Evolutionary conservation across 2,888 invertebrate genomes (phyloP).

Genomic region (Drosophila paramelanica): DNA sequence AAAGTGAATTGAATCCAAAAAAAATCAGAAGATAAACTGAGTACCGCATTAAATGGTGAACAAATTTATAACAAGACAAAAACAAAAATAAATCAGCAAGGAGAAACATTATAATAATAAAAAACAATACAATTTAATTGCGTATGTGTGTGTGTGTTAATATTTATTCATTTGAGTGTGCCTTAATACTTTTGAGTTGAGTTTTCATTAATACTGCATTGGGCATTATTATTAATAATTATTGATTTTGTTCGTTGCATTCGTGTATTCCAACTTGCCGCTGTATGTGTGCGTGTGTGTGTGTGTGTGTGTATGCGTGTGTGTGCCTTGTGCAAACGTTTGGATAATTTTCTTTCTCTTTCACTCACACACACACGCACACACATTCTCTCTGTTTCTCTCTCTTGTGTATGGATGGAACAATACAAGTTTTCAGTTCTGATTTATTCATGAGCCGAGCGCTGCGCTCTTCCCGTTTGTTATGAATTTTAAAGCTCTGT

Average conservation of each 20-base stretch:
- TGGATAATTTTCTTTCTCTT: conserved; percentile 64
- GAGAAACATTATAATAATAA: conserved; percentile 35
- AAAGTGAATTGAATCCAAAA: conserved; percentile 14
- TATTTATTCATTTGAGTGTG: conserved; percentile 44
- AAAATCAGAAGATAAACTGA: conserved; percentile 24
- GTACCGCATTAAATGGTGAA: conserved; percentile 36
- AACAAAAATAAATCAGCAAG: not conserved
- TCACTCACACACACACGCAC: conserved; percentile 2
- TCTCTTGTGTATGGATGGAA: conserved; percentile 62
- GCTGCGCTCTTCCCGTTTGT: conserved; percentile 29
- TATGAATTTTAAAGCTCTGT: conserved; percentile 65
- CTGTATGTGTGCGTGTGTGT: conserved; percentile 46
- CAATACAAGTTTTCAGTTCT: conserved; percentile 61
- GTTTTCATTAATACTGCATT: conserved; percentile 75
- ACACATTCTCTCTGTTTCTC: not conserved
- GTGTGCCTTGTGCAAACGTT: conserved; percentile 69
- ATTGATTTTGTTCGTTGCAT: conserved; percentile 71
- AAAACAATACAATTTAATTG: conserved; percentile 64
- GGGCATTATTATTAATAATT: conserved; percentile 62
- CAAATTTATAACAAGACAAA: conserved; percentile 61
- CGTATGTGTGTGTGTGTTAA: conserved; percentile 57
- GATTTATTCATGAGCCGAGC: conserved; percentile 67
- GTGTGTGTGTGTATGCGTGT: conserved; percentile 34
- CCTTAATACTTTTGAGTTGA: conserved; percentile 59
- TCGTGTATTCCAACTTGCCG: conserved; percentile 53